phyloP scores from a whole-genome alignment of 23 tunicate species.

The Phallusia fumigata region DNA sequence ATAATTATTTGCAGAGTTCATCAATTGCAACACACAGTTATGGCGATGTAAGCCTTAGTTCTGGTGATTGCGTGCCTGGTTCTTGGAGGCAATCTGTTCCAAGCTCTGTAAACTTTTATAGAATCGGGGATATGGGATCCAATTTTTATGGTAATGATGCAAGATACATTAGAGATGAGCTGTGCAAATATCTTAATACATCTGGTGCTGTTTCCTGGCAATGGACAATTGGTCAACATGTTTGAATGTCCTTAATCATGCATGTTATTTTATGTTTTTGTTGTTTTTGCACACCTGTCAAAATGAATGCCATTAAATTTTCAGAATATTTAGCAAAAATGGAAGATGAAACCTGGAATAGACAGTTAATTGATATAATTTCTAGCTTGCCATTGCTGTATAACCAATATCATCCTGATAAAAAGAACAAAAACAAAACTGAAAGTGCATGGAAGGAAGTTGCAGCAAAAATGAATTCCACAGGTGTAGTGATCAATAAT shows the following conservation, averaged over 20 bases:
- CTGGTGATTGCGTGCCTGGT: slow-evolving; percentile 1
- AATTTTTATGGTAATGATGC: slow-evolving; percentile 19
- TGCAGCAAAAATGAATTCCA: slow-evolving; percentile 17
- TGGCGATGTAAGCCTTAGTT: not conserved
- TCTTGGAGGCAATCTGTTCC: slow-evolving; percentile 20
- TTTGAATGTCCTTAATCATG: not conserved
- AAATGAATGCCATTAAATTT: too few relatives aligned
- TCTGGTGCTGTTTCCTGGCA: slow-evolving; percentile 38
- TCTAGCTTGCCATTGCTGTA: not conserved
- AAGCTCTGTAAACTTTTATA: not conserved
- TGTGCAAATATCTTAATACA: slow-evolving; percentile 2
- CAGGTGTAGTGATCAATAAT: not conserved
- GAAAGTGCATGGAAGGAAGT: slow-evolving; percentile 36
- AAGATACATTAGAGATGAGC: not conserved
- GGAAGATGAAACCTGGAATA: not conserved
- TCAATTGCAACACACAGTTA: not conserved
- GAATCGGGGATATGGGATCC: slow-evolving; percentile 9
- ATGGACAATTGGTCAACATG: too few relatives aligned
- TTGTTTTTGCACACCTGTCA: too few relatives aligned
- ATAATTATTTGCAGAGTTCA: slow-evolving; percentile 16
- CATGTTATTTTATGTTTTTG: too few relatives aligned
- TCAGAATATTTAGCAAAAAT: too few relatives aligned
- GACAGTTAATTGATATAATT: not conserved
- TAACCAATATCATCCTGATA: not conserved
- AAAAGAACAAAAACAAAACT: slow-evolving; percentile 16